Evolutionary conservation across 2,113 vertebrate species (phyloP).

Genomic region (Tyto alba): DNA sequence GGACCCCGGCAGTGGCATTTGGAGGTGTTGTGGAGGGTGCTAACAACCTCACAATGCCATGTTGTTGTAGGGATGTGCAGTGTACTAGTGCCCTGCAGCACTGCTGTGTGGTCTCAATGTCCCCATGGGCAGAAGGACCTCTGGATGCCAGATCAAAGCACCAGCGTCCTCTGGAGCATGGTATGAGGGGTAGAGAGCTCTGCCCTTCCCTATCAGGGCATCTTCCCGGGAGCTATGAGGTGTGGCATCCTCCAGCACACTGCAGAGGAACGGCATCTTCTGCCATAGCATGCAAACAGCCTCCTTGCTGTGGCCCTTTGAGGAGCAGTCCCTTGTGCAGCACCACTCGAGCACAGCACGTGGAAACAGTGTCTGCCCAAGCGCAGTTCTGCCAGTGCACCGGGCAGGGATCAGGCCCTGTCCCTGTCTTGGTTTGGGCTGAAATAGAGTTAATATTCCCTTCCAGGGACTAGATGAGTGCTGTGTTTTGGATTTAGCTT

Average conservation of each 20-base stretch:
- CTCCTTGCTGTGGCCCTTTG: background rate
- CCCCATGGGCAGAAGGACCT: background rate
- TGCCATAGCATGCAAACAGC: background rate
- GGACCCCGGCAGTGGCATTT: background rate
- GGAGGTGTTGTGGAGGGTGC: rapidly evolving
- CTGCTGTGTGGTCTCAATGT: background rate
- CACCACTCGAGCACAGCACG: background rate
- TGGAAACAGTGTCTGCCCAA: background rate
- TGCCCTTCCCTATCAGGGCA: background rate
- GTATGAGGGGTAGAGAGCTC: background rate
- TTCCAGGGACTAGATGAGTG: too few relatives aligned
- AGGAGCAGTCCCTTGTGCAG: background rate
- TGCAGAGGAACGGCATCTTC: background rate
- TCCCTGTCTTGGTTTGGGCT: too few relatives aligned
- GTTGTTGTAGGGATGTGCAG: background rate
- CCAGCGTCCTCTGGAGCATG: background rate
- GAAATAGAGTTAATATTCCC: too few relatives aligned
- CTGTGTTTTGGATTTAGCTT: too few relatives aligned
- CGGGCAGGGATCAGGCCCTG: rapidly evolving
- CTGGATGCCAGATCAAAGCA: background rate
- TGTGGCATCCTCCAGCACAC: background rate
- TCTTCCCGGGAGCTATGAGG: background rate
- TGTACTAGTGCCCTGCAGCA: background rate
- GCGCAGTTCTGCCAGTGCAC: background rate
- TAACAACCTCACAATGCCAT: background rate